Evolutionary conservation across 2,797 vertebrate species (phyloP).

Genomic region (Pipistrellus nathusii): DNA sequence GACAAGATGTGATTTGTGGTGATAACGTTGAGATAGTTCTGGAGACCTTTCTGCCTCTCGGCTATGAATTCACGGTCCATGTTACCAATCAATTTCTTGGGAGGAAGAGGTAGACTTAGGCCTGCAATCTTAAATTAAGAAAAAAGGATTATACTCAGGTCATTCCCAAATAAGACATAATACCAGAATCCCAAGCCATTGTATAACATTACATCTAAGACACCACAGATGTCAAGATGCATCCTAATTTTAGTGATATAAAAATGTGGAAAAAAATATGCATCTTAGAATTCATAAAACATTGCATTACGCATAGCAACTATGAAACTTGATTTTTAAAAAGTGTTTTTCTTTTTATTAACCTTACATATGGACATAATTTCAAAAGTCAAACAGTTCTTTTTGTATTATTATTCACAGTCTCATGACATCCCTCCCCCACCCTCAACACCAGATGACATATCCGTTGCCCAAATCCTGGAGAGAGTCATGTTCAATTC

Average conservation of each 20-base stretch:
- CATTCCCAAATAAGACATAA: conserved; percentile 46
- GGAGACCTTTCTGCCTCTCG: conserved; percentile 96
- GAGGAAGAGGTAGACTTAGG: conserved; percentile 95
- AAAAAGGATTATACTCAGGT: conserved; percentile 62
- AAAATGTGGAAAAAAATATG: not conserved
- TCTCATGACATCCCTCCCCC: not conserved
- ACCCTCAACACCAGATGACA: not conserved
- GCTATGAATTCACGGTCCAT: conserved; percentile 99
- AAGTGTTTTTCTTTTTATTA: not conserved
- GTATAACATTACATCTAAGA: not conserved
- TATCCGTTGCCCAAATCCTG: not conserved
- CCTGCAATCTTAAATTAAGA: conserved; percentile 91
- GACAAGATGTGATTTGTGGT: conserved; percentile 95
- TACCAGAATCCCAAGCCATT: conserved; percentile 3
- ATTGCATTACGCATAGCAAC: not conserved
- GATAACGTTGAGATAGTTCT: conserved; percentile 96
- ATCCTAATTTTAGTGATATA: conserved; percentile 28
- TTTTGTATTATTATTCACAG: not conserved
- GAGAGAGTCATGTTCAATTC: not conserved
- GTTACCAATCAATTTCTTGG: conserved; percentile 98
- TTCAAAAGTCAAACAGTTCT: not conserved
- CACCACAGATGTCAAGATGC: conserved; percentile 7
- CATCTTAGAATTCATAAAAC: conserved; percentile 50
- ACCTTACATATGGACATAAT: not conserved
- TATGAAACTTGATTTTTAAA: conserved; percentile 10